A percentile compares a stretch with the other conserved stretches of the same genome.
Conservation (phyloP, 2,113 vertebrate species). For the Eublepharis macularius region DNA sequence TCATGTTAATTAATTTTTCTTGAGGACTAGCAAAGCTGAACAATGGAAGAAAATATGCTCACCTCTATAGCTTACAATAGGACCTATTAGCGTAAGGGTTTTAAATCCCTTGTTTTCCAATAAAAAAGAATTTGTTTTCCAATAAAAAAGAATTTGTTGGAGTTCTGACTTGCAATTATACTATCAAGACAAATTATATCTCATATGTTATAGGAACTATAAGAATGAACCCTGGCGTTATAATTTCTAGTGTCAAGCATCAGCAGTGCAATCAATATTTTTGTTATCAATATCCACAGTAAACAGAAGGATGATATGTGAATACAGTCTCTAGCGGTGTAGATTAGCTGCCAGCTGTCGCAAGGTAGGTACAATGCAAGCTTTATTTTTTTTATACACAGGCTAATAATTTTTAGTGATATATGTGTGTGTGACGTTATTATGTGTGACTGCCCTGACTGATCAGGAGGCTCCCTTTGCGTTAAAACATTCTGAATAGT, state of each 20-base stretch:
- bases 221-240: not conserved
- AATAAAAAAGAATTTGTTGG: not conserved
- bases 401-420: accelerated
- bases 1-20: not conserved
- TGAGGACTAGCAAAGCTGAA: conserved; percentile 32
- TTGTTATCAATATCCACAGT: conserved; percentile 6
- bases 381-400: not conserved
- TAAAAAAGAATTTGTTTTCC: not conserved
- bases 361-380: not conserved
- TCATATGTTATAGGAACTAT: not conserved
- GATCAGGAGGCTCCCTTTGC: conserved; percentile 3
- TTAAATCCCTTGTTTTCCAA: not conserved
- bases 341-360: not conserved
- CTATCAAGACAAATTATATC: not conserved
- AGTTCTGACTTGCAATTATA: conserved; percentile 15
- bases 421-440: not conserved
- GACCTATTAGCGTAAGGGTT: not conserved
- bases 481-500: not conserved
- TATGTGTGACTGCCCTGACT: not conserved
- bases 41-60: conserved; percentile 12
- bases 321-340: not conserved
- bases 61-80: not conserved
- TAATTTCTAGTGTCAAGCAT: accelerated
- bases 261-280: not conserved
- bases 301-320: not conserved